Percentiles rank a stretch among this genome's conserved stretches.
These are phyloP conservation scores for Poeciliopsis turneri DNA, from an alignment of 2,797 vertebrate species.

Conservation along the genomic window DNA sequence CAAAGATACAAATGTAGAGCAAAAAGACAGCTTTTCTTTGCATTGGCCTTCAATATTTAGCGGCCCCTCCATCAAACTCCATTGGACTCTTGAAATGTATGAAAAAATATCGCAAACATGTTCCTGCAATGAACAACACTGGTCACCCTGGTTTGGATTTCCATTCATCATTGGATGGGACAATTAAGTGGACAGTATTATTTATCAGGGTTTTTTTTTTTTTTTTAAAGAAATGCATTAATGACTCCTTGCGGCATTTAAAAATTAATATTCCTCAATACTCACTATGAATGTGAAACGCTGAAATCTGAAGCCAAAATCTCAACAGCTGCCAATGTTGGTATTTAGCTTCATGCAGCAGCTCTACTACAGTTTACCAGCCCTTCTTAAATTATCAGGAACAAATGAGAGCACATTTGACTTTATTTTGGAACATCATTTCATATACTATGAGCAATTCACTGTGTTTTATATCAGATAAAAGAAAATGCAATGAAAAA, in stretches of 20 bases:
- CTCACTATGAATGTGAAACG: background rate
- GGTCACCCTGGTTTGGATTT: background rate
- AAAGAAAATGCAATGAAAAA: background rate
- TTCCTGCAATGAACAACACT: background rate
- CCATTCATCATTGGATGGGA: background rate
- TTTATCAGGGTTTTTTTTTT: background rate
- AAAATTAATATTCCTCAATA: background rate
- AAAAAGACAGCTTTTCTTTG: no score
- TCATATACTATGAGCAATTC: background rate
- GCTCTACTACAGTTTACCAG: background rate
- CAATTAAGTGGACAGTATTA: background rate
- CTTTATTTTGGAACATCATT: background rate
- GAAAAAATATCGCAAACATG: background rate
- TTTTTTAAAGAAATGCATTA: background rate
- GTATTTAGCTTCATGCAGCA: background rate
- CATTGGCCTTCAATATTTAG: no score
- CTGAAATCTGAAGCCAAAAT: background rate
- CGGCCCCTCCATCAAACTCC: no score
- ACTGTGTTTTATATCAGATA: background rate
- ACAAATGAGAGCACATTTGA: background rate
- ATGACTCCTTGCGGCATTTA: background rate
- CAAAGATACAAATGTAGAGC: background rate
- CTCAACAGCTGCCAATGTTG: background rate
- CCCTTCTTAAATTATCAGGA: background rate
- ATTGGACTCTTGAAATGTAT: no score